These are phyloP conservation scores for Epinephelus moara DNA, from an alignment of 2,113 vertebrate genomes.

Conservation along the genomic window DNA sequence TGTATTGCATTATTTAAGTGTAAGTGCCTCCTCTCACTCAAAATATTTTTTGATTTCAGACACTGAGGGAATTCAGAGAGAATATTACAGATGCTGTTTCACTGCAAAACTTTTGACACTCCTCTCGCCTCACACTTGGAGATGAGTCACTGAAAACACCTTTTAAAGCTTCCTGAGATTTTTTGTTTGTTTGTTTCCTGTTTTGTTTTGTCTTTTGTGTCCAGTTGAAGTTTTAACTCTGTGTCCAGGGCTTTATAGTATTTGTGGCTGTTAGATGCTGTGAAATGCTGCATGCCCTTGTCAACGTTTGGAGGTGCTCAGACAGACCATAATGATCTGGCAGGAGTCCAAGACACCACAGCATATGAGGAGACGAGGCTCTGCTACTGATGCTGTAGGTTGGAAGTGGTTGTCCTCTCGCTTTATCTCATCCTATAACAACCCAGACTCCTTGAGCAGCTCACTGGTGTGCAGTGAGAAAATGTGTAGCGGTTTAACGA, in stretches of 20 bases:
- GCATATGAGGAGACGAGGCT: constrained; percentile 21
- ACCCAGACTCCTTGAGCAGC: constrained; percentile 18
- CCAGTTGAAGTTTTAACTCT: constrained; percentile 8
- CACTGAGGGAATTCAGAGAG: constrained; percentile 44
- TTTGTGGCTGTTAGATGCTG: constrained; percentile 17
- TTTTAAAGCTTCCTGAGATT: constrained; percentile 7
- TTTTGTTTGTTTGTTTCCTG: background rate
- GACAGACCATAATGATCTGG: constrained; percentile 67
- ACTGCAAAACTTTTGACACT: constrained; percentile 39
- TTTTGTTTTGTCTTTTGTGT: constrained; percentile 14
- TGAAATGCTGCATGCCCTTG: constrained; percentile 59
- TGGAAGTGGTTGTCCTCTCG: constrained; percentile 43
- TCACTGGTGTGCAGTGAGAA: background rate
- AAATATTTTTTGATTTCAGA: constrained; percentile 53
- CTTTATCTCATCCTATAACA: constrained; percentile 45
- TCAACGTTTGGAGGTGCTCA: constrained; percentile 61
- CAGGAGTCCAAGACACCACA: constrained; percentile 42
- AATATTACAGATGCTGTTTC: constrained; percentile 52
- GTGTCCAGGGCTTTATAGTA: constrained; percentile 18
- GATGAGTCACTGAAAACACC: constrained; percentile 8
- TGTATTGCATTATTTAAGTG: constrained; percentile 58
- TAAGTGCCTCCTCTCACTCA: constrained; percentile 32
- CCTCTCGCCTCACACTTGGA: background rate
- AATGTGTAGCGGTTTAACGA: constrained; percentile 14
- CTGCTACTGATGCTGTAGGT: constrained; percentile 41